A percentile compares a stretch with the other conserved stretches of the same genome.
Conservation (phyloP, 2,888 invertebrate genomes). For the Andrena camellia region DNA sequence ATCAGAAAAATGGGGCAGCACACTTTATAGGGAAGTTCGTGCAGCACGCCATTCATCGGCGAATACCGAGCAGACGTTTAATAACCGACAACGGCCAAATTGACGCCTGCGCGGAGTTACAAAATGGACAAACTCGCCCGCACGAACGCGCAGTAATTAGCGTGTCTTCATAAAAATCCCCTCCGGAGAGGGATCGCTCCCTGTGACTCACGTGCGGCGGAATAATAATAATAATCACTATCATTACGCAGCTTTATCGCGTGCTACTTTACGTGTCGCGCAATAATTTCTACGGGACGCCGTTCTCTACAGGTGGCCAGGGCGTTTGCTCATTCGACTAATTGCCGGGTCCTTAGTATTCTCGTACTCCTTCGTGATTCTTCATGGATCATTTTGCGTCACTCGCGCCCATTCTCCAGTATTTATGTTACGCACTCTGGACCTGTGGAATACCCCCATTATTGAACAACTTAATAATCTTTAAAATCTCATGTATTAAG, state of each 20-base stretch:
- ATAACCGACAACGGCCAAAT: slow-evolving; percentile 35
- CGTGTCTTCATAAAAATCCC: slow-evolving; percentile 47
- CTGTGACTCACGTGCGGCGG: slow-evolving; percentile 32
- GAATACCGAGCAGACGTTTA: neutral
- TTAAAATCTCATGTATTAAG: neutral
- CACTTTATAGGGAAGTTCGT: slow-evolving; percentile 5
- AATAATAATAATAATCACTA: slow-evolving; percentile 55
- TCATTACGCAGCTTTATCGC: slow-evolving; percentile 53
- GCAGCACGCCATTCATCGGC: slow-evolving; percentile 9
- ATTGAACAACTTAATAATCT: neutral
- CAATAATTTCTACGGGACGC: slow-evolving; percentile 37
- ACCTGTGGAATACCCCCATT: too few relatives aligned
- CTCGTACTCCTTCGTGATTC: slow-evolving; percentile 1
- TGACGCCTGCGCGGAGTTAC: slow-evolving; percentile 4
- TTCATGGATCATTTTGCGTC: slow-evolving; percentile 14
- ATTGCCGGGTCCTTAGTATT: slow-evolving; percentile 36
- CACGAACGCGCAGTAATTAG: slow-evolving; percentile 43
- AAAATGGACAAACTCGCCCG: slow-evolving; percentile 26
- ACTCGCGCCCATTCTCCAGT: neutral
- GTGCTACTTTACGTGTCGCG: slow-evolving; percentile 51
- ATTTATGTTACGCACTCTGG: neutral
- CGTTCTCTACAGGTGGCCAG: slow-evolving; percentile 32
- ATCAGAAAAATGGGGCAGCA: neutral
- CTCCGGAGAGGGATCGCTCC: neutral
- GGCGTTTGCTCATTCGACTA: slow-evolving; percentile 59